Conservation (phyloP, 2,888 invertebrate genomes). For the Apodemia mormo region DNA sequence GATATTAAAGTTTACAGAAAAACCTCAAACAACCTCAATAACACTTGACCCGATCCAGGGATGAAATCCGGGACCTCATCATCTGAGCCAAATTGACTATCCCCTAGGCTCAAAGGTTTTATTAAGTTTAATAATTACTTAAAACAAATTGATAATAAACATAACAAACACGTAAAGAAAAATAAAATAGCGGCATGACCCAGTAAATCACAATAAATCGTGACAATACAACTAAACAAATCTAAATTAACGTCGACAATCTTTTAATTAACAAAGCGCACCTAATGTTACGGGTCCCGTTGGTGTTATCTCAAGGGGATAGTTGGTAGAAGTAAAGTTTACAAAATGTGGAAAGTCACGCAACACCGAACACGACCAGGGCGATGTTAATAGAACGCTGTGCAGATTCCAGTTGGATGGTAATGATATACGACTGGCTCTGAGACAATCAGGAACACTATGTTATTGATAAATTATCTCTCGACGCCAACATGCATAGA, state of each 20-base stretch:
- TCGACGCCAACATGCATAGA: conserved; percentile 10
- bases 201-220: conserved; percentile 47
- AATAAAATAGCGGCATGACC: conserved; percentile 10
- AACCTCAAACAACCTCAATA: too few relatives aligned
- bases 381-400: conserved; percentile 40
- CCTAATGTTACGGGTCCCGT: conserved; percentile 48
- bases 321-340: conserved; percentile 47
- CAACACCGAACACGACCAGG: conserved; percentile 45
- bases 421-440: conserved; percentile 42
- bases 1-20: too few relatives aligned
- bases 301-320: conserved; percentile 54
- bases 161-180: conserved; percentile 12
- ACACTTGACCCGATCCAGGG: too few relatives aligned
- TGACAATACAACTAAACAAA: conserved; percentile 49
- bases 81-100: too few relatives aligned
- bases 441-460: conserved; percentile 28
- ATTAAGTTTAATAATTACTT: background rate
- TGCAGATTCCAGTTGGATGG: conserved; percentile 39
- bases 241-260: conserved; percentile 53
- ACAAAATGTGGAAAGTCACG: conserved; percentile 75
- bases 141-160: conserved; percentile 11
- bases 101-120: too few relatives aligned
- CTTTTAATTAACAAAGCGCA: conserved; percentile 58
- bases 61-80: too few relatives aligned
- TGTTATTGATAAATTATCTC: conserved; percentile 30